Conservation (phyloP, 2,888 invertebrate genomes). For the Zygogramma bicolorata region DNA sequence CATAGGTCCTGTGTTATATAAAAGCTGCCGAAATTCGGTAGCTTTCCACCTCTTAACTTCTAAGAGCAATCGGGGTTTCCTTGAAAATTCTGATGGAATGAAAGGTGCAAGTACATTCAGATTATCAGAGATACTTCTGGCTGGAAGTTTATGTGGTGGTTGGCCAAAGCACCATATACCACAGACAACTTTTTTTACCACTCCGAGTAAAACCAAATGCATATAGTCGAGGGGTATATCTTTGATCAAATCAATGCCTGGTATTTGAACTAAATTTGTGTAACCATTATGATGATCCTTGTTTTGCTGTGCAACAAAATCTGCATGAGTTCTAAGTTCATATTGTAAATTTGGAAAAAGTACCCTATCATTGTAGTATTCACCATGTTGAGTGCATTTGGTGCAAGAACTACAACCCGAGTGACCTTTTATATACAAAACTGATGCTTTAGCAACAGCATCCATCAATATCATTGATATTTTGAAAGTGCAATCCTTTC, state of each 20-base stretch:
- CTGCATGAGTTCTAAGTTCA: neutral
- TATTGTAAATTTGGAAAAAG: constrained; percentile 14
- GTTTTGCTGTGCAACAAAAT: constrained; percentile 1
- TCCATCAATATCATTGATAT: constrained; percentile 14
- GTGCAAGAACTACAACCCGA: constrained; percentile 8
- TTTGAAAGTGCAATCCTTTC: neutral
- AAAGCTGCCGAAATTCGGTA: neutral
- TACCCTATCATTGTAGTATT: constrained; percentile 3
- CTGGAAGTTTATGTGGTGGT: constrained; percentile 24
- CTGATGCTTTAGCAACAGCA: constrained; percentile 10
- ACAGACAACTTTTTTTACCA: constrained; percentile 22
- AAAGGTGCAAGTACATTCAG: neutral
- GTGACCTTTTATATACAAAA: constrained; percentile 11
- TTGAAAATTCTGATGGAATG: constrained; percentile 14
- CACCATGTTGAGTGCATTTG: constrained; percentile 7
- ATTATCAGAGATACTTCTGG: constrained; percentile 8
- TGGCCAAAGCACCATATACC: constrained; percentile 22
- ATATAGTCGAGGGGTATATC: no score
- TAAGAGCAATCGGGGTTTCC: constrained; percentile 10
- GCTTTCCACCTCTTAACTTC: constrained; percentile 21
- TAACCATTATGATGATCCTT: no score
- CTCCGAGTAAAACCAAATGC: no score
- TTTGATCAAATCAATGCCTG: constrained; percentile 12
- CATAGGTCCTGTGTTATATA: neutral
- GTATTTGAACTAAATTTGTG: constrained; percentile 19